These are phyloP conservation scores for Paramormyrops kingsleyae DNA, from an alignment of 2,113 vertebrate genomes.

Conservation along the genomic window DNA sequence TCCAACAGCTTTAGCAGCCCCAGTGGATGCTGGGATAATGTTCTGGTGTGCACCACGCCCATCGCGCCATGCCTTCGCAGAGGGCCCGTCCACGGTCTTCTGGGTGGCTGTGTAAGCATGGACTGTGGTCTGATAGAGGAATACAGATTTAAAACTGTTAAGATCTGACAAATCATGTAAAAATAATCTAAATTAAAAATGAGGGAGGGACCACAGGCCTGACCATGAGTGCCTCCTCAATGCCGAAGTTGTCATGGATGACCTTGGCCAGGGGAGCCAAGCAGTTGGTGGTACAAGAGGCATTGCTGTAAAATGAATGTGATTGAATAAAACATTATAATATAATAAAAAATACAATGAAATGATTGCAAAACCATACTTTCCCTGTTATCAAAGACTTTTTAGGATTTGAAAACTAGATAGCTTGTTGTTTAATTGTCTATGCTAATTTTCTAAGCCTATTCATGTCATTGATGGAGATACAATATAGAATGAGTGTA, in stretches of 20 bases:
- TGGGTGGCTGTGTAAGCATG: constrained; percentile 87
- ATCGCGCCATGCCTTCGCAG: constrained; percentile 77
- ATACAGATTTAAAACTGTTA: background rate
- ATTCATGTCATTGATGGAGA: background rate
- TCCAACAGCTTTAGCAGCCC: constrained; percentile 80
- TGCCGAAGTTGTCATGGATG: constrained; percentile 76
- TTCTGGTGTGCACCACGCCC: constrained; percentile 76
- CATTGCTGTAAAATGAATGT: constrained; percentile 61
- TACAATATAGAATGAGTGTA: background rate
- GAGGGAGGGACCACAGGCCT: constrained; percentile 30
- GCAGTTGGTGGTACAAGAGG: constrained; percentile 87
- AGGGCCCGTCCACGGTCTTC: constrained; percentile 83
- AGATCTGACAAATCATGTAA: background rate
- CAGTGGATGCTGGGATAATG: constrained; percentile 84
- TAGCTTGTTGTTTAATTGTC: background rate
- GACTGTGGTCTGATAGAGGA: constrained; percentile 70
- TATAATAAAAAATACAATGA: background rate
- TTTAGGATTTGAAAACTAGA: background rate
- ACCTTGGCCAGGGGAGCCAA: constrained; percentile 81
- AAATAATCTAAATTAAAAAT: background rate
- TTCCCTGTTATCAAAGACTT: background rate
- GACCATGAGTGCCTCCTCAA: constrained; percentile 82
- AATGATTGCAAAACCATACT: background rate
- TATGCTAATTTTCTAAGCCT: background rate
- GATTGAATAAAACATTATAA: background rate